Percentiles rank a stretch among this genome's conserved stretches.
phyloP scores from a whole-genome alignment of 2,797 vertebrate genomes.

The Hafferia zeledoni region DNA sequence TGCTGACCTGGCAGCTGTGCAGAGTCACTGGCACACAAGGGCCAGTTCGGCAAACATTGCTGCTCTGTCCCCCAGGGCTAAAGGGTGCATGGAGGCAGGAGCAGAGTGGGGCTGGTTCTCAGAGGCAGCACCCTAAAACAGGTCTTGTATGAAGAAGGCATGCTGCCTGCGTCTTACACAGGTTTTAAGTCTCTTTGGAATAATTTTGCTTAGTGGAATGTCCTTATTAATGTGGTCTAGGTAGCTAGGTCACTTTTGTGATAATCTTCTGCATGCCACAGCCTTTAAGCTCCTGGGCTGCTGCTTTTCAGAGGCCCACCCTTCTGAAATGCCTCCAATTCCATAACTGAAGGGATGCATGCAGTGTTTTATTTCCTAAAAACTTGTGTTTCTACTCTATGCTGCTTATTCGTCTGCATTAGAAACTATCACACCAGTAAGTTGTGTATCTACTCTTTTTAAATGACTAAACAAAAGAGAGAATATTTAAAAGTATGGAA shows the following conservation, averaged over 20 bases:
- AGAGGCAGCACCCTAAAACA: neutral
- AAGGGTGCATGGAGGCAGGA: rapidly evolving
- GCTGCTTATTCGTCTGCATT: neutral
- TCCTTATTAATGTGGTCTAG: neutral
- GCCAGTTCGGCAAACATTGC: rapidly evolving
- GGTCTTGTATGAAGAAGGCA: neutral
- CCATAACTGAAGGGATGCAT: neutral
- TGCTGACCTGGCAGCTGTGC: rapidly evolving
- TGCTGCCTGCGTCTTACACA: neutral
- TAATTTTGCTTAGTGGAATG: neutral
- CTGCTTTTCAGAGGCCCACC: neutral
- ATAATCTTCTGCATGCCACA: neutral
- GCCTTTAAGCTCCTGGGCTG: neutral
- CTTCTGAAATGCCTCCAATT: neutral
- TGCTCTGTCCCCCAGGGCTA: rapidly evolving
- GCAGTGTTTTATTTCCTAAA: neutral
- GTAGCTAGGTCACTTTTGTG: neutral
- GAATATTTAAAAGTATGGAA: neutral
- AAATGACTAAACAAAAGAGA: neutral
- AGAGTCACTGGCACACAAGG: neutral
- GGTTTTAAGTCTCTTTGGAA: neutral
- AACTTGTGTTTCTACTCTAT: neutral
- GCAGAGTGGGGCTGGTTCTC: neutral
- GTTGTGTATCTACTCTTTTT: neutral
- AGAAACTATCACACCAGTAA: neutral